Percentiles rank a stretch among this genome's conserved stretches.
Evolutionary conservation across 1,140 invertebrate genomes (phyloP).

Genomic region (Intoshia linei): DNA sequence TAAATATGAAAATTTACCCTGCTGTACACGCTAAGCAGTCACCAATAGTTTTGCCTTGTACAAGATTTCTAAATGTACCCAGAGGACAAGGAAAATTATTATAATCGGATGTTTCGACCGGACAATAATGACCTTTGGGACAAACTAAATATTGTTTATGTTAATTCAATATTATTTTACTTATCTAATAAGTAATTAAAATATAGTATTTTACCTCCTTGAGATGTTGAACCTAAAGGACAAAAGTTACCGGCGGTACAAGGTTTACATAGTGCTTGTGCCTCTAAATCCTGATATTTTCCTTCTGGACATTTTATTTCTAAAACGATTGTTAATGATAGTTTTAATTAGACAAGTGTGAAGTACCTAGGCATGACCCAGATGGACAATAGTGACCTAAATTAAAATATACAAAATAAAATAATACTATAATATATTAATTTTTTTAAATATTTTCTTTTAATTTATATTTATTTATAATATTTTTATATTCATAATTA

Average conservation of each 20-base stretch:
- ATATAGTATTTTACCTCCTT: too few species aligned
- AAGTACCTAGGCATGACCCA: too few species aligned
- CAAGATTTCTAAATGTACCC: constrained; percentile 15
- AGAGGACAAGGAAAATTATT: constrained; percentile 11
- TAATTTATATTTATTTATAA: neutral
- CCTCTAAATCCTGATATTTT: constrained; percentile 14
- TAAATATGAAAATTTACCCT: too few species aligned
- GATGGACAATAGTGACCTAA: too few species aligned
- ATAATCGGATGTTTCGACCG: constrained; percentile 10
- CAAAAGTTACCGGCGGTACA: constrained; percentile 16
- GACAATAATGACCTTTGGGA: constrained; percentile 13
- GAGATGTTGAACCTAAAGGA: too few species aligned
- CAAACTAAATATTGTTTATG: too few species aligned
- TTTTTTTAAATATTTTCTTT: neutral
- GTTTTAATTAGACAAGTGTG: too few species aligned
- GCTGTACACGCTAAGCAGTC: too few species aligned
- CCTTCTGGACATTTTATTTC: constrained; percentile 11
- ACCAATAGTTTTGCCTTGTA: too few species aligned
- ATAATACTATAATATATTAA: too few species aligned
- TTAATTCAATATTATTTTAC: constrained; percentile 9
- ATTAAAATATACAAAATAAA: too few species aligned
- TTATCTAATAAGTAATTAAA: constrained; percentile 6
- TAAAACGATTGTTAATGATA: neutral
- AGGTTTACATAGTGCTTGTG: constrained; percentile 9
- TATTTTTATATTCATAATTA: too few species aligned